Conservation (phyloP, 2,888 invertebrate genomes). For the Nasonia oneida region DNA sequence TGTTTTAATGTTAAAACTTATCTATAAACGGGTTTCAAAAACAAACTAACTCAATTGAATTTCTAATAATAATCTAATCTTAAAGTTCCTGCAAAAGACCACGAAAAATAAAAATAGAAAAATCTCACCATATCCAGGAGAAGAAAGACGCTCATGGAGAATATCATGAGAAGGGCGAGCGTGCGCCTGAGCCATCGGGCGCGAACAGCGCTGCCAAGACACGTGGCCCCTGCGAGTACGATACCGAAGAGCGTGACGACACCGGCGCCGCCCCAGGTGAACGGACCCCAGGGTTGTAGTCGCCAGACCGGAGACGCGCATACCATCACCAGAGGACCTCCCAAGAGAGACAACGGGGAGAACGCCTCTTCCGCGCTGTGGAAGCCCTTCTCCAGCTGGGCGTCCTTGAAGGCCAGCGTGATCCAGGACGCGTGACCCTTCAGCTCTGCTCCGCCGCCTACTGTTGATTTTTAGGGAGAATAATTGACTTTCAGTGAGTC, state of each 20-base stretch:
- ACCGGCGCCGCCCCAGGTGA: slow-evolving; percentile 77
- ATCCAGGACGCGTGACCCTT: slow-evolving; percentile 85
- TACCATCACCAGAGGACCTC: slow-evolving; percentile 84
- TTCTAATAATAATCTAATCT: no score
- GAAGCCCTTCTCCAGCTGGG: slow-evolving; percentile 85
- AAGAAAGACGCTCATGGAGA: slow-evolving; percentile 74
- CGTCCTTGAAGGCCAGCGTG: slow-evolving; percentile 85
- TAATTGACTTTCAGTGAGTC: neutral
- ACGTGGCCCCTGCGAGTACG: slow-evolving; percentile 76
- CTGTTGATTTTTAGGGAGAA: slow-evolving; percentile 29
- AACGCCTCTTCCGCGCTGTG: slow-evolving; percentile 84
- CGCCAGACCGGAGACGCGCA: slow-evolving; percentile 78
- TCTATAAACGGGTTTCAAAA: no score
- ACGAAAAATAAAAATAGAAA: no score
- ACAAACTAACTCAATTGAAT: no score
- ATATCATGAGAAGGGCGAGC: slow-evolving; percentile 76
- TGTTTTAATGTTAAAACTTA: no score
- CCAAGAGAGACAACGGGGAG: slow-evolving; percentile 84
- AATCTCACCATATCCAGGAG: slow-evolving; percentile 75
- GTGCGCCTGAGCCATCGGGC: slow-evolving; percentile 76
- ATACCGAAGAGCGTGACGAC: slow-evolving; percentile 75
- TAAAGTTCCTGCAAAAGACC: no score
- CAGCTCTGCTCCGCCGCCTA: slow-evolving; percentile 80
- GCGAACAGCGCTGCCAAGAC: slow-evolving; percentile 76
- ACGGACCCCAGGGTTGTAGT: slow-evolving; percentile 76